Conservation (phyloP, 2,113 vertebrate genomes). For the Sylvia atricapilla region DNA sequence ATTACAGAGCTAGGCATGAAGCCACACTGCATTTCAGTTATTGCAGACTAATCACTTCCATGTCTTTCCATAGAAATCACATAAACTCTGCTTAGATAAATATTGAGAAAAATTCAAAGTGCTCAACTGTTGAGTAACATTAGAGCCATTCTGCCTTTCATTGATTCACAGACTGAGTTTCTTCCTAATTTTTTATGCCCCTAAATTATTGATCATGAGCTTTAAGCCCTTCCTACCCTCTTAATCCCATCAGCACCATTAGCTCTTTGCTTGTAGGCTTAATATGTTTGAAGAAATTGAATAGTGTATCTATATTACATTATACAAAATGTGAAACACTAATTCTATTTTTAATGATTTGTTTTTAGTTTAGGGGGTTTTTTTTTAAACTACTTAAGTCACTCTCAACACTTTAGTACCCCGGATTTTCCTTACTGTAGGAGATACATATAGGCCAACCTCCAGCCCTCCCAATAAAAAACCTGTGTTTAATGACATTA, state of each 20-base stretch:
- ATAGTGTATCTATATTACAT: not conserved
- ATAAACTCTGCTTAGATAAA: not conserved
- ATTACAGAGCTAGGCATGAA: not conserved
- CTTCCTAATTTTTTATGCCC: not conserved
- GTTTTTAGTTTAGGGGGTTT: not conserved
- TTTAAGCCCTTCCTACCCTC: not conserved
- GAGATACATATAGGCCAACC: not conserved
- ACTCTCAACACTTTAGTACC: not conserved
- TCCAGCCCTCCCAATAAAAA: not conserved
- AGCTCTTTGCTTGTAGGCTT: constrained; percentile 13
- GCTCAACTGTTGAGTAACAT: not conserved
- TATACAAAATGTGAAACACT: not conserved
- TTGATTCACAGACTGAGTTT: not conserved
- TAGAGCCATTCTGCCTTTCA: constrained; percentile 5
- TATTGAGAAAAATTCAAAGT: not conserved
- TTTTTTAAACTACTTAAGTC: not conserved
- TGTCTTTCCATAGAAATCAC: not conserved
- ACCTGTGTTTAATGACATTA: not conserved
- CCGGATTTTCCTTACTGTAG: not conserved
- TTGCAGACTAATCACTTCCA: not conserved
- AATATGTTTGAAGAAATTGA: not conserved
- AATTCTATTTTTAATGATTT: constrained; percentile 43
- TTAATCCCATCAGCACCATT: constrained; percentile 39
- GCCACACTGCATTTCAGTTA: not conserved
- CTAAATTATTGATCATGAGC: constrained; percentile 12